Conservation (phyloP, 2,797 vertebrate species). For the Sphenopsis melanotis region DNA sequence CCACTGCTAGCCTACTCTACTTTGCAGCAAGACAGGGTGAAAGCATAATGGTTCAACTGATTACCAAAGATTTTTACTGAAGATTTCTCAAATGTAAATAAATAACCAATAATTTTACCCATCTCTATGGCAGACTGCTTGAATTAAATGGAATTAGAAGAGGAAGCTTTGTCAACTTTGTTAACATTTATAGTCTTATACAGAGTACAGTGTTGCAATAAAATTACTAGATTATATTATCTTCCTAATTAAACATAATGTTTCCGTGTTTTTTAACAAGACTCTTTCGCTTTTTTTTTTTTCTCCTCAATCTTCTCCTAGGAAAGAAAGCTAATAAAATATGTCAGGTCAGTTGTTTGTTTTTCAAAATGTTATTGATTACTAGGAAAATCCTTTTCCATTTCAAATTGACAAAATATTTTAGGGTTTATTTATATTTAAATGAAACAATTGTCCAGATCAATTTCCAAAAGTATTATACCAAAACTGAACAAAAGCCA, state of each 20-base stretch:
- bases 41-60: neutral
- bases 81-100: neutral
- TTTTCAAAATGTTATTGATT: neutral
- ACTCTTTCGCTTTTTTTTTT: fast-evolving
- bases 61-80: neutral
- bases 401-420: neutral
- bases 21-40: neutral
- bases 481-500: neutral
- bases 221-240: neutral
- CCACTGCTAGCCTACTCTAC: neutral
- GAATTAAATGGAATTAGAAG: neutral
- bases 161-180: neutral
- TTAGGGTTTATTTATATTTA: neutral
- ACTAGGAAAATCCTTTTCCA: neutral
- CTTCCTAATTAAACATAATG: neutral
- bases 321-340: neutral
- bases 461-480: neutral
- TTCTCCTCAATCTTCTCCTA: neutral
- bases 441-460: neutral
- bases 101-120: fast-evolving
- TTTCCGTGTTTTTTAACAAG: neutral
- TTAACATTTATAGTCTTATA: neutral
- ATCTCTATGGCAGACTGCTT: neutral
- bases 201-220: neutral
- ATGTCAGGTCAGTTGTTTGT: fast-evolving